A percentile compares a stretch with the other conserved stretches of the same genome.
These are phyloP conservation scores for Eira barbara DNA, from an alignment of 2,113 vertebrate species.

Conservation along the genomic window DNA sequence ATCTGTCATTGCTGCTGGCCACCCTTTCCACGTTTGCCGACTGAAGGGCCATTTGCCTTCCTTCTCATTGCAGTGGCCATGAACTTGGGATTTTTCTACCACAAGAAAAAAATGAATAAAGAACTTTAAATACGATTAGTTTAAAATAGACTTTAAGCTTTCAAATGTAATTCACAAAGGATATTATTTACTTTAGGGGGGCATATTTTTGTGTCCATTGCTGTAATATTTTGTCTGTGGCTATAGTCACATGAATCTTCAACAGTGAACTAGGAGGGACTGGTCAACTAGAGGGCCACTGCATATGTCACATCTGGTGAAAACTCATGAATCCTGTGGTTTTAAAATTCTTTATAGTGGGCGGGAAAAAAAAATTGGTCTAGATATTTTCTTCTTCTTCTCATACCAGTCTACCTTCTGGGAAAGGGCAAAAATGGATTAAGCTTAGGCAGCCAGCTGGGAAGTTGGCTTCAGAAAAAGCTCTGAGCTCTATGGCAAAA, in stretches of 20 bases:
- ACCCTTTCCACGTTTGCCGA: rapidly evolving
- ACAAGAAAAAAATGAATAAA: not conserved
- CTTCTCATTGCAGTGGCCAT: not conserved
- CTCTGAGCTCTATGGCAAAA: not conserved
- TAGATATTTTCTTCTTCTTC: not conserved
- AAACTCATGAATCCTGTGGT: not conserved
- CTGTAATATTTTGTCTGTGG: not conserved
- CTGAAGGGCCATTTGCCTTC: not conserved
- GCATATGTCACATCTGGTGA: not conserved
- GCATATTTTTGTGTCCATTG: not conserved
- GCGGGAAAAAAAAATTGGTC: not conserved
- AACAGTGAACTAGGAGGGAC: not conserved
- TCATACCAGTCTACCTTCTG: not conserved
- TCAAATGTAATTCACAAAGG: not conserved
- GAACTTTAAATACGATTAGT: not conserved
- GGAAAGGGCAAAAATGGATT: not conserved
- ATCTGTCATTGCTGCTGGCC: not conserved
- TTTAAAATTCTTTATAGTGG: not conserved
- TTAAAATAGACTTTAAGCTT: not conserved
- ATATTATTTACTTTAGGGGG: not conserved
- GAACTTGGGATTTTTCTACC: not conserved
- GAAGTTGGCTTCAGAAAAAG: not conserved
- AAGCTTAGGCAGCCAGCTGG: not conserved
- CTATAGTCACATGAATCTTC: not conserved
- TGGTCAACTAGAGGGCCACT: not conserved